These are phyloP conservation scores for Mugil cephalus DNA, from an alignment of 2,113 vertebrate species.

Conservation along the genomic window DNA sequence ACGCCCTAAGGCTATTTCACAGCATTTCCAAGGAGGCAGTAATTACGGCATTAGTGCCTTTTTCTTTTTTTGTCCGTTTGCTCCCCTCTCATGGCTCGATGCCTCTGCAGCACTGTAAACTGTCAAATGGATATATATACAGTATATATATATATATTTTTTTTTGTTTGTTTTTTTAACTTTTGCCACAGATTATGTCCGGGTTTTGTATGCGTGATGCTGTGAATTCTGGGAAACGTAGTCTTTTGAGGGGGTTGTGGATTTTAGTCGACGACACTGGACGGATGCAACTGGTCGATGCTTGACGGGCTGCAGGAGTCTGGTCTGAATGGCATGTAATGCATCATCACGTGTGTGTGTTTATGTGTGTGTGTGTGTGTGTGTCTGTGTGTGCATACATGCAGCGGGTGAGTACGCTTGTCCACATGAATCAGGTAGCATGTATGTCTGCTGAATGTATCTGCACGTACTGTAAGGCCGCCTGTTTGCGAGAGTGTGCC, in stretches of 20 bases:
- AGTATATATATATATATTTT: too few species aligned
- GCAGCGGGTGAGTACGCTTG: constrained; percentile 43
- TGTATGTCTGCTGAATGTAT: constrained; percentile 65
- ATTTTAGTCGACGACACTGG: constrained; percentile 53
- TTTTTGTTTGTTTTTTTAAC: not conserved
- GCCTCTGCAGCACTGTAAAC: constrained; percentile 33
- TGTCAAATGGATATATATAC: constrained; percentile 40
- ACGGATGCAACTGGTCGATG: too few species aligned
- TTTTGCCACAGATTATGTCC: constrained; percentile 37
- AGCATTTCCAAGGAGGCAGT: constrained; percentile 64
- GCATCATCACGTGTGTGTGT: constrained; percentile 15
- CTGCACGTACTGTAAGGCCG: constrained; percentile 44
- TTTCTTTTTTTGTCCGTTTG: not conserved
- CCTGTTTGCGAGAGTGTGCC: constrained; percentile 16
- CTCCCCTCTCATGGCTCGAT: constrained; percentile 10
- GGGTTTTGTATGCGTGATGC: constrained; percentile 37
- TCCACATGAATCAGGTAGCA: constrained; percentile 57
- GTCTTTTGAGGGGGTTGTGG: constrained; percentile 39
- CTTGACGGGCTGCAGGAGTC: constrained; percentile 22
- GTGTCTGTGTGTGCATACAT: constrained; percentile 38
- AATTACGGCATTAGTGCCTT: constrained; percentile 72
- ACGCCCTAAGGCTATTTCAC: constrained; percentile 51
- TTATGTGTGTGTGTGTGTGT: constrained; percentile 19
- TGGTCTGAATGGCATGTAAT: constrained; percentile 18
- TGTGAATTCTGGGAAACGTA: constrained; percentile 63